Base-by-base conservation (phyloP, 2,888 invertebrate genomes). In the Harmothoe impar region DNA sequence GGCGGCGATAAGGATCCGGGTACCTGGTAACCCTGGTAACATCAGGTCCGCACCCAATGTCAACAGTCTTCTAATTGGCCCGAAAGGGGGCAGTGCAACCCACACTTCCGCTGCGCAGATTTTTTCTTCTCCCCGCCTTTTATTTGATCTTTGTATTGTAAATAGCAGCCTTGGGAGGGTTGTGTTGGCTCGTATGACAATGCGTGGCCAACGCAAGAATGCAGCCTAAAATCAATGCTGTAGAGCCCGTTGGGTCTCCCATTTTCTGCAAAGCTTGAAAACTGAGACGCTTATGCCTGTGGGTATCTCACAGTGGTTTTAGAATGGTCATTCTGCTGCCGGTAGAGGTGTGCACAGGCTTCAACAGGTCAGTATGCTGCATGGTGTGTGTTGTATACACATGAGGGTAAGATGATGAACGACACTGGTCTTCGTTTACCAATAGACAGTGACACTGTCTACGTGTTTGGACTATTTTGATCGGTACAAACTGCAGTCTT, bases 1-100 rank as follows among this genome's bases (percentile, higher is more conserved):
- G 72, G 72, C 72, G 29, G 29, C 72, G 72, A 29, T 29, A 72
- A 72, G 25, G 72, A 72, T 72, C 72, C 72, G 72, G 72, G 29
- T 72, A 72, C 72, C 72, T 72, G 72, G 72, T 72, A 72, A 72
- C 72, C 72, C 72, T 72, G 72, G 72, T 72, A 72, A 72, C 72
- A 72, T 72, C 72, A 72, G 72, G 72, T 25, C 72, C 72, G 72
- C 72, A 29, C 72, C 72, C 72, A 72, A n/a, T 72, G 72, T 72
- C 72, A 72, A 72, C 72, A 72, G 25, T 15, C 29, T 29, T 72
- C 29, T 72, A 72, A 72, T 72, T 72, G 72, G 72, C 25, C 72
- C 25, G 31, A 72, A 72, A 72, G 72, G 72, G 72, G 72, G 5
- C 29, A 72, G 62, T 62, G 72, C 72, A 72, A 72, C 72, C 20